Evolutionary conservation across 2,797 vertebrate genomes (phyloP).

Genomic region (Garrulus glandarius): DNA sequence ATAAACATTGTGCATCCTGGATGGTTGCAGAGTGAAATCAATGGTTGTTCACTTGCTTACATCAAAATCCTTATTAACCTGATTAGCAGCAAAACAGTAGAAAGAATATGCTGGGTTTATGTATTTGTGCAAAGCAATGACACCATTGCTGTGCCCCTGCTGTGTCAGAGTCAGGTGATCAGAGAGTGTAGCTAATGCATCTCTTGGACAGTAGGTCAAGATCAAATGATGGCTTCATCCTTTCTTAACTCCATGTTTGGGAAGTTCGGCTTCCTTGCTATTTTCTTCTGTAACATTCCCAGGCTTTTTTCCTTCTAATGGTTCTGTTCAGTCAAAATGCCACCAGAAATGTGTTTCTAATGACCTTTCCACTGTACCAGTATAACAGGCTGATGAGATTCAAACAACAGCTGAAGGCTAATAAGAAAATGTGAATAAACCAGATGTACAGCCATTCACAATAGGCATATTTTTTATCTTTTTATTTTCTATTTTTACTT

Average conservation of each 20-base stretch:
- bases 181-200: not conserved
- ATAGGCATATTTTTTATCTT: not conserved
- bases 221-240: not conserved
- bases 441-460: not conserved
- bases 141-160: not conserved
- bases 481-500: not conserved
- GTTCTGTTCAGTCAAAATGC: not conserved
- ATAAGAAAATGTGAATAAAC: not conserved
- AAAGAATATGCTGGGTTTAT: not conserved
- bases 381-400: not conserved
- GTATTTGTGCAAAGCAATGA: not conserved
- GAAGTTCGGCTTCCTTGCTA: not conserved
- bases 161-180: not conserved
- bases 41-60: not conserved
- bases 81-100: not conserved
- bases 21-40: not conserved
- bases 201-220: not conserved
- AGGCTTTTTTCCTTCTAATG: not conserved
- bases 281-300: not conserved
- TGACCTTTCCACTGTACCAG: not conserved
- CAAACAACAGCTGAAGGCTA: not conserved
- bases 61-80: not conserved
- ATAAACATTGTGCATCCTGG: not conserved
- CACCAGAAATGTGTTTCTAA: not conserved
- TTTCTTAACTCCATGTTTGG: not conserved